phyloP scores from a whole-genome alignment of 2,888 invertebrate genomes.

The Drosophila seclusa region DNA sequence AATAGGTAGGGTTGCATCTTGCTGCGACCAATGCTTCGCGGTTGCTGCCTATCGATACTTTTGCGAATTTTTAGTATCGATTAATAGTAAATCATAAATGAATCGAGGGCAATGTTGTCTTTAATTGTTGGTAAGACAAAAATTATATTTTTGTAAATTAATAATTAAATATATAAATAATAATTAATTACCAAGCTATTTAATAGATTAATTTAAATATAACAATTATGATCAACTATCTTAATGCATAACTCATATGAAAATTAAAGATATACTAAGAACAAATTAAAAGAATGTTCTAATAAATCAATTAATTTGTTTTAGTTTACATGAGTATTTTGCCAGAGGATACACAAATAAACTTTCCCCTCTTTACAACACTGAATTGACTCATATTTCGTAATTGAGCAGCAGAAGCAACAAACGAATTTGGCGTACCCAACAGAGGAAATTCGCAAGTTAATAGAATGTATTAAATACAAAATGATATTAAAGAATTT shows the following conservation, averaged over 20 bases:
- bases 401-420: conserved; percentile 41
- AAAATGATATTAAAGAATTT: conserved; percentile 65
- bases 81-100: not conserved
- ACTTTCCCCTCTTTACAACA: conserved; percentile 33
- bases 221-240: not conserved
- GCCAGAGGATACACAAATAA: conserved; percentile 3
- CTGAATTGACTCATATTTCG: conserved; percentile 55
- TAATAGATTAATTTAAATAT: not conserved
- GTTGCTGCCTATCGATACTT: conserved; percentile 15
- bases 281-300: not conserved
- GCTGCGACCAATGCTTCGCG: conserved; percentile 31
- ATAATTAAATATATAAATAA: not conserved
- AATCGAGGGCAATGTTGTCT: not conserved
- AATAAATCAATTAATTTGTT: not conserved
- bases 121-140: not conserved
- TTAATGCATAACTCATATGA: not conserved
- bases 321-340: not conserved
- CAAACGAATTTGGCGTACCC: conserved; percentile 6
- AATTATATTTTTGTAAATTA: not conserved
- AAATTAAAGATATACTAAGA: not conserved
- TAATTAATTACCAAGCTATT: not conserved
- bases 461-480: conserved; percentile 48
- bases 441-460: conserved; percentile 21
- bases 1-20: conserved; percentile 61
- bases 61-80: not conserved